These are phyloP conservation scores for Semnornis frantzii DNA, from an alignment of 2,113 vertebrate genomes.

Conservation along the genomic window DNA sequence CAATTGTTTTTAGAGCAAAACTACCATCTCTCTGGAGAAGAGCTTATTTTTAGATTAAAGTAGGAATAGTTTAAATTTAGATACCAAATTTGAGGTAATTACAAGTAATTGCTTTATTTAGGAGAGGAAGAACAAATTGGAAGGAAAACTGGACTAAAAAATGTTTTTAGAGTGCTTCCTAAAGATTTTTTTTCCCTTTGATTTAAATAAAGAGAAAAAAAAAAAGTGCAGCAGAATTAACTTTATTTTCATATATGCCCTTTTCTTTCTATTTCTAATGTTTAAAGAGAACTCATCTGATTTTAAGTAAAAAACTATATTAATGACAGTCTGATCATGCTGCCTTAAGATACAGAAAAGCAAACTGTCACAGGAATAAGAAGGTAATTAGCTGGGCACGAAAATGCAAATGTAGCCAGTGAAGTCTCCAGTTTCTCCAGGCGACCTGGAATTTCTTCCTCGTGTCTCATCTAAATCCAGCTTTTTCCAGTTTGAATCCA, in stretches of 20 bases:
- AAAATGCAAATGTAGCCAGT: background rate
- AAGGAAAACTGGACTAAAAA: background rate
- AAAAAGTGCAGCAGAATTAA: background rate
- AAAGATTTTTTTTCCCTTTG: background rate
- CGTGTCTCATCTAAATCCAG: too few relatives aligned
- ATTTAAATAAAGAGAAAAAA: too few relatives aligned
- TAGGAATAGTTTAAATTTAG: background rate
- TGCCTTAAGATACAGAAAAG: background rate
- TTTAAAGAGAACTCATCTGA: background rate
- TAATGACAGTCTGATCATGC: background rate
- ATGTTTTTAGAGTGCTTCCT: background rate
- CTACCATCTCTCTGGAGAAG: background rate
- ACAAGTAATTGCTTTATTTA: background rate
- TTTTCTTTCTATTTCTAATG: background rate
- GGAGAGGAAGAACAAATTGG: background rate
- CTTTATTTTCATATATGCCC: background rate
- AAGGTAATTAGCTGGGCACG: background rate
- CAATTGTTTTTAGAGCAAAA: background rate
- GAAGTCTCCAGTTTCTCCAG: background rate
- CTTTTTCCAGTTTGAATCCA: too few relatives aligned
- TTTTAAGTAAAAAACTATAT: background rate
- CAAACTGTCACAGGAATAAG: background rate
- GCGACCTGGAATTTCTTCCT: too few relatives aligned
- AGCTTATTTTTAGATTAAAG: slow-evolving; percentile 22
- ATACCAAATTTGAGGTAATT: background rate